Conservation (phyloP, 2,113 vertebrate genomes). For the Bujurquina vittata region DNA sequence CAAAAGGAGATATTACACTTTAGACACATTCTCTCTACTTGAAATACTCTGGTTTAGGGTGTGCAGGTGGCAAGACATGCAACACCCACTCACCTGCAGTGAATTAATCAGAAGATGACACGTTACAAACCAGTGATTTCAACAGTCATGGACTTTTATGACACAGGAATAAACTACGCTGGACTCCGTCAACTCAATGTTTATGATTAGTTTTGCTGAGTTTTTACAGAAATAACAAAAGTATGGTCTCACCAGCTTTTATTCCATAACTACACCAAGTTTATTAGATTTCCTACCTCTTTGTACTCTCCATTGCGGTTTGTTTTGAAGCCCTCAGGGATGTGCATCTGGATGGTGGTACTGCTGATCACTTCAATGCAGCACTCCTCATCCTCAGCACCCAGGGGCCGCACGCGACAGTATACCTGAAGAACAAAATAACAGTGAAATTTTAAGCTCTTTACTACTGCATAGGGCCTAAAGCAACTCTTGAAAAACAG, state of each 20-base stretch:
- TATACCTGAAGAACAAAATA: slow-evolving; percentile 82
- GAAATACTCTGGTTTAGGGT: no score
- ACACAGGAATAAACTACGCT: background rate
- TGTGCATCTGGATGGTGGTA: slow-evolving; percentile 90
- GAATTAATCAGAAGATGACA: no score
- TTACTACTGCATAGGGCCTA: background rate
- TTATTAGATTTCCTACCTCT: slow-evolving; percentile 80
- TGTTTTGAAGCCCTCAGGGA: slow-evolving; percentile 87
- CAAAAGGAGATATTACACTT: no score
- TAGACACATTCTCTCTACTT: no score
- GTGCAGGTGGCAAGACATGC: no score
- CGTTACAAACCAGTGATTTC: background rate
- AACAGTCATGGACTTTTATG: background rate
- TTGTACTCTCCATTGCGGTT: slow-evolving; percentile 92
- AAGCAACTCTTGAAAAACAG: background rate
- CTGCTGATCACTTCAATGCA: slow-evolving; percentile 93
- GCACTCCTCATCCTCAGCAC: slow-evolving; percentile 82
- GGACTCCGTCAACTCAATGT: no score
- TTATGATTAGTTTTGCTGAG: background rate
- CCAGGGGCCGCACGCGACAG: slow-evolving; percentile 89
- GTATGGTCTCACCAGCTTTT: background rate
- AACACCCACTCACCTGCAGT: no score
- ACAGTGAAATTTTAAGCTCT: accelerated
- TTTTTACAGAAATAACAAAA: background rate
- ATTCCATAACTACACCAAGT: background rate